These are phyloP conservation scores for Corythoichthys haematopterus DNA, from an alignment of 2,113 vertebrate genomes.

Conservation along the genomic window DNA sequence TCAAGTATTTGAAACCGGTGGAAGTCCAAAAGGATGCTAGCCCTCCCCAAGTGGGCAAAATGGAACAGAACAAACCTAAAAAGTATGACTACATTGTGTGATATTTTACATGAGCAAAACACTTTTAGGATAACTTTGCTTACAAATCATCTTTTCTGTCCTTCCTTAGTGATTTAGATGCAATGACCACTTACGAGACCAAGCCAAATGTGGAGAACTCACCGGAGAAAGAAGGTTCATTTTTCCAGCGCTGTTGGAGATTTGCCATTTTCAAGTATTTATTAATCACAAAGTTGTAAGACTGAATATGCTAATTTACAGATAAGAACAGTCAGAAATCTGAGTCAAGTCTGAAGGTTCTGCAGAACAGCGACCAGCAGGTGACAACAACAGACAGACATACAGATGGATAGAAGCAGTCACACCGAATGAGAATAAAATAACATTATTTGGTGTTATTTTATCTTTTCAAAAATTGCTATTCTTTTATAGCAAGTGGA, in stretches of 20 bases:
- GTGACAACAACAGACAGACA: conserved; percentile 61
- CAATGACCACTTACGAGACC: conserved; percentile 83
- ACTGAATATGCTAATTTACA: conserved; percentile 29
- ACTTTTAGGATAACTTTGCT: not conserved
- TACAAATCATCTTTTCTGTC: not conserved
- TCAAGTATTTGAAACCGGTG: not conserved
- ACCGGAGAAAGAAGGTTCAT: conserved; percentile 78
- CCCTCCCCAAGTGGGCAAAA: conserved; percentile 7
- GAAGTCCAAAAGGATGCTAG: conserved; percentile 11
- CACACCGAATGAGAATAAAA: not conserved
- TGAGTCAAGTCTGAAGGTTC: conserved; percentile 80
- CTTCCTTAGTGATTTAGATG: conserved; percentile 70
- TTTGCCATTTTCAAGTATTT: not conserved
- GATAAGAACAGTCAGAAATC: conserved; percentile 81
- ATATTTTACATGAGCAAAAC: conserved; percentile 31
- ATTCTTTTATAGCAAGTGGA: conserved; percentile 42
- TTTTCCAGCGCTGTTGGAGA: conserved; percentile 15
- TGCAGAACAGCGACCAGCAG: conserved; percentile 86
- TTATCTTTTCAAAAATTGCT: no score
- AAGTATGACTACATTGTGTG: no score
- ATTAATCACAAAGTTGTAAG: not conserved
- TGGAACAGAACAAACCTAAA: conserved; percentile 45
- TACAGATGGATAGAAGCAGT: not conserved
- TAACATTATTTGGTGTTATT: not conserved
- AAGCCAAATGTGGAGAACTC: conserved; percentile 84